Evolutionary conservation across 2,888 invertebrate genomes (phyloP), one percentile per base, ranked within the genome.

Genomic region (Copidosoma aretas): DNA sequence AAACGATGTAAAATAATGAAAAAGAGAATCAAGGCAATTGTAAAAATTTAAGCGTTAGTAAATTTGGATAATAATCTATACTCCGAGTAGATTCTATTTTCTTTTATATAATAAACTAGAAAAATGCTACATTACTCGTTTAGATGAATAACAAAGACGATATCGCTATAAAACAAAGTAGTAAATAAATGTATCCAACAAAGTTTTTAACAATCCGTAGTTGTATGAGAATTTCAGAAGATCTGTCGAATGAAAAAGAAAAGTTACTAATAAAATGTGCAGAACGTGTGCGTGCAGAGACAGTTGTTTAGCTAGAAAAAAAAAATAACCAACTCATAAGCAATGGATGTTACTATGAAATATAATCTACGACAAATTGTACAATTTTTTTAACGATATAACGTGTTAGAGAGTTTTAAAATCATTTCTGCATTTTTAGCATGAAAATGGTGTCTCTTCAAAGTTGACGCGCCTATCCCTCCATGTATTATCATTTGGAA

Each of bases 331-430:
- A 32, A 32, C 32, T 32, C 32, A 32, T 78, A 79, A 81, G 79
- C 76, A 80, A 82, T 82, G 79, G 78, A 81, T 81, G 80, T 82
- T 82, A 78, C 75, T 80, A 80, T 80, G 82, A 81, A 80, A 80
- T 81, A 81, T 73, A 77, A 77, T 76, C 69, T 71, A 74, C 46
- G 54, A 60, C 3, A 75, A 77, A 75, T 74, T 78, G 76, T 80
- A 80, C 79, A 81, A 79, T 80, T 78, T 79, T 79, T 78, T 77
- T 75, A 76, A 78, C n/a, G 39, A 43, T 32, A 5, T 3, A 5
- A 32, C 32, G 8, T 32, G 32, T 32, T 32, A 32, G 32, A 32
- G 8, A 32, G 59, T 59, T 60, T 57, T 46, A 60, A 21, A 43
- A 64, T 41, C 60, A 58, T 41, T 46, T 68, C 51, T 60, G 64